Evolutionary conservation across 92 coral and sea anemone species (phyloP).

Genomic region (Umimayanthus kanabou): DNA sequence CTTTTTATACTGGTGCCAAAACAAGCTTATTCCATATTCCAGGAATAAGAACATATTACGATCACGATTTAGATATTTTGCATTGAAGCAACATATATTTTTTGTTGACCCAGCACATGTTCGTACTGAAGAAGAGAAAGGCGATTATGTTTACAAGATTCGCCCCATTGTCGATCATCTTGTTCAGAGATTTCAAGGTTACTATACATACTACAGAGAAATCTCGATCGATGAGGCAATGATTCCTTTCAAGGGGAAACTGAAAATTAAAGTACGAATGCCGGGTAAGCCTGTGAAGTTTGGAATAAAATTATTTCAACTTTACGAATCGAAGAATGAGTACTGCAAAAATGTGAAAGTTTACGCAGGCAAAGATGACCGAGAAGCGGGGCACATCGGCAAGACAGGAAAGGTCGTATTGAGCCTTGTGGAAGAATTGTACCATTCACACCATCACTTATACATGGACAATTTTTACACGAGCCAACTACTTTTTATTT

Average conservation of each 20-base stretch:
- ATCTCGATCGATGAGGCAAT: constrained; percentile 53
- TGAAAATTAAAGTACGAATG: constrained; percentile 45
- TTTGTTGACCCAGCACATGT: constrained; percentile 50
- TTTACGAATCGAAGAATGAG: constrained; percentile 49
- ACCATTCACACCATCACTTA: constrained; percentile 43
- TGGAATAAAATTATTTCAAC: constrained; percentile 52
- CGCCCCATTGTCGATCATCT: constrained; percentile 16
- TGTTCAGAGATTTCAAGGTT: constrained; percentile 22
- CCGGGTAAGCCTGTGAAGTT: constrained; percentile 61
- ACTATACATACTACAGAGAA: constrained; percentile 43
- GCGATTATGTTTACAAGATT: constrained; percentile 51
- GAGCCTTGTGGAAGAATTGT: constrained; percentile 47
- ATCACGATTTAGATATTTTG: constrained; percentile 22
- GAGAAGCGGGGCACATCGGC: constrained; percentile 47
- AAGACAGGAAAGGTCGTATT: constrained; percentile 51
- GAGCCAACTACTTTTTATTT: constrained; percentile 42
- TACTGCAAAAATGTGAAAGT: constrained; percentile 48
- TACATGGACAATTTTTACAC: constrained; percentile 62
- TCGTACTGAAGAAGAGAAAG: constrained; percentile 36
- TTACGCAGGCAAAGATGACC: constrained; percentile 56
- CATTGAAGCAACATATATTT: constrained; percentile 43
- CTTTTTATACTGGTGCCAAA: constrained; percentile 28
- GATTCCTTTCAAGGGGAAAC: constrained; percentile 57
- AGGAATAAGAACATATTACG: constrained; percentile 19
- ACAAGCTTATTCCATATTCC: constrained; percentile 26